A percentile compares a stretch with the other conserved stretches of the same genome.
These are phyloP conservation scores for Anguilla obscura DNA, from an alignment of 2,797 vertebrate species.

Conservation along the genomic window DNA sequence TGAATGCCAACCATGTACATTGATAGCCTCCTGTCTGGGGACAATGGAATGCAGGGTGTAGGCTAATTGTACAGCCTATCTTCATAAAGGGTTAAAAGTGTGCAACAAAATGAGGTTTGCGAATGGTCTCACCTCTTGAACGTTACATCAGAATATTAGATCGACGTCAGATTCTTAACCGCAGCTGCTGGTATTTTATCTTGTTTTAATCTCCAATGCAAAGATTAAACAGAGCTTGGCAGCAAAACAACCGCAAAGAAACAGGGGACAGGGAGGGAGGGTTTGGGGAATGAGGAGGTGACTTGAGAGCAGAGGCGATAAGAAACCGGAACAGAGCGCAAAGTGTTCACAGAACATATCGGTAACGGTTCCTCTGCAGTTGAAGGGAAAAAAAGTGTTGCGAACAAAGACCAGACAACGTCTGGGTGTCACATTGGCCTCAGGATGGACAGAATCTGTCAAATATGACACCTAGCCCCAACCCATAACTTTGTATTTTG, in stretches of 20 bases:
- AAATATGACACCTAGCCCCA: not conserved
- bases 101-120: not conserved
- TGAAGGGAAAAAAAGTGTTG: not conserved
- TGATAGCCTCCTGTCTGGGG: not conserved
- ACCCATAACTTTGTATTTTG: not conserved
- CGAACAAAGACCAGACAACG: not conserved
- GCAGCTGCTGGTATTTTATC: not conserved
- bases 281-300: not conserved
- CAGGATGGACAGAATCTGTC: not conserved
- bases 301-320: not conserved
- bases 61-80: not conserved
- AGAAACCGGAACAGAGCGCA: not conserved
- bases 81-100: not conserved
- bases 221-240: not conserved
- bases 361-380: not conserved
- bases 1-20: not conserved
- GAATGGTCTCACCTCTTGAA: conserved; percentile 3
- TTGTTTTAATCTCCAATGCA: not conserved
- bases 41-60: not conserved
- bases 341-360: not conserved
- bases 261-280: not conserved
- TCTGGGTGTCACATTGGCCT: not conserved
- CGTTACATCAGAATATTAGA: not conserved
- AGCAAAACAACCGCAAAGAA: not conserved
- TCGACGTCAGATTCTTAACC: not conserved